Conservation (phyloP, 2,888 invertebrate genomes). For the Aporophyla lueneburgensis region DNA sequence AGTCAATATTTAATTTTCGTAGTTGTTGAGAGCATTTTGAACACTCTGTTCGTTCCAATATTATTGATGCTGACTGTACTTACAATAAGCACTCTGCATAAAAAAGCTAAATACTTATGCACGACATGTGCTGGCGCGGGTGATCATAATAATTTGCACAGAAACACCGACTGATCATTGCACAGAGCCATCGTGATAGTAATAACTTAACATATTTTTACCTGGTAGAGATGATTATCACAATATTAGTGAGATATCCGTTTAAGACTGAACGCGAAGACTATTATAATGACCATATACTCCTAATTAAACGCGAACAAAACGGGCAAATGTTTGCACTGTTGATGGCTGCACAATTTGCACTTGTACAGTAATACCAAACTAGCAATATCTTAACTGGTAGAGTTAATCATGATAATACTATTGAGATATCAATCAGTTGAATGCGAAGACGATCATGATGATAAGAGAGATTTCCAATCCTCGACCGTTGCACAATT, state of each 20-base stretch:
- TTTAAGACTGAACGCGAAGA: slow-evolving; percentile 94
- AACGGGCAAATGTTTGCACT: slow-evolving; percentile 93
- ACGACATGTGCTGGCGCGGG: background rate
- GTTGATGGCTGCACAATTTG: too few species aligned
- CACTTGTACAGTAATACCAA: too few species aligned
- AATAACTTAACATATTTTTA: slow-evolving; percentile 73
- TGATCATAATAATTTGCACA: background rate
- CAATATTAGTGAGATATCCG: slow-evolving; percentile 97
- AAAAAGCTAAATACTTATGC: background rate
- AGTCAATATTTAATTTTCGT: too few species aligned
- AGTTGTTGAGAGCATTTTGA: too few species aligned
- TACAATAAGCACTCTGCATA: too few species aligned
- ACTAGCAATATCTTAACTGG: background rate
- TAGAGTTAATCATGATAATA: background rate
- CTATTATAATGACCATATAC: slow-evolving; percentile 94
- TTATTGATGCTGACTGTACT: too few species aligned
- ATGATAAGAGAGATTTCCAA: too few species aligned
- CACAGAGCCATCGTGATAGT: too few species aligned
- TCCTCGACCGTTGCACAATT: slow-evolving; percentile 1
- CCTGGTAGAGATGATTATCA: slow-evolving; percentile 96
- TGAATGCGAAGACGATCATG: background rate
- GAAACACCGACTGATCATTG: background rate
- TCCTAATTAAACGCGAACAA: slow-evolving; percentile 94
- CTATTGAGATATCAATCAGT: background rate
- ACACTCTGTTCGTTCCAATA: too few species aligned